Evolutionary conservation across 2,888 invertebrate species (phyloP).

Genomic region (Bimastos eiseni): DNA sequence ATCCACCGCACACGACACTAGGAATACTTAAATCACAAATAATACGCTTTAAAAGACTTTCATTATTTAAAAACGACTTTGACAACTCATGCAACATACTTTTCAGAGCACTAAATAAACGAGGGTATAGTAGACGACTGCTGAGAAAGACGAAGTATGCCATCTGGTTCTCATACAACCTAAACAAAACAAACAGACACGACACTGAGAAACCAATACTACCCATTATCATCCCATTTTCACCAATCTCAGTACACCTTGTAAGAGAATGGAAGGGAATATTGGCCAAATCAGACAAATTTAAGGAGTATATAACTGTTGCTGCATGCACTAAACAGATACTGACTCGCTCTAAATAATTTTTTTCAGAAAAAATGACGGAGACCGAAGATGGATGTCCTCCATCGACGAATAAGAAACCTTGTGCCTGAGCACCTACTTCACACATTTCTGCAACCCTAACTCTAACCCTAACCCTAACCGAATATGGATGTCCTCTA

Average conservation of each 20-base stretch:
- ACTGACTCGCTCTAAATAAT: no score
- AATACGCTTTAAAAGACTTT: not conserved
- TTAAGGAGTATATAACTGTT: no score
- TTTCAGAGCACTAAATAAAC: not conserved
- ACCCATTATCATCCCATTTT: not conserved
- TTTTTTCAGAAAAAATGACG: no score
- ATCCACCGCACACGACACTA: not conserved
- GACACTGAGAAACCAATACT: not conserved
- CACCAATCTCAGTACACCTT: not conserved
- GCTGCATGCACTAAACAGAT: no score
- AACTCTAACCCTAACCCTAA: no score
- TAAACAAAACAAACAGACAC: not conserved
- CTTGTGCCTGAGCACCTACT: no score
- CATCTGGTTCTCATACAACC: not conserved
- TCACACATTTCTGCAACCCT: no score
- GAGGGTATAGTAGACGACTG: not conserved
- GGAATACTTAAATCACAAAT: conserved; percentile 16
- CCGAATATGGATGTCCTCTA: no score
- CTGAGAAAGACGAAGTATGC: not conserved
- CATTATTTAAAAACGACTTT: not conserved
- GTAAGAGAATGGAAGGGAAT: not conserved
- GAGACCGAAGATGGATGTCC: no score
- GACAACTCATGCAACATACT: not conserved
- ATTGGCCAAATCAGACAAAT: no score
- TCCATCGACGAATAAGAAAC: no score